A percentile compares a stretch with the other conserved stretches of the same genome.
Evolutionary conservation across 2,797 vertebrate genomes (phyloP).

Genomic region (Pangasius krempfi): DNA sequence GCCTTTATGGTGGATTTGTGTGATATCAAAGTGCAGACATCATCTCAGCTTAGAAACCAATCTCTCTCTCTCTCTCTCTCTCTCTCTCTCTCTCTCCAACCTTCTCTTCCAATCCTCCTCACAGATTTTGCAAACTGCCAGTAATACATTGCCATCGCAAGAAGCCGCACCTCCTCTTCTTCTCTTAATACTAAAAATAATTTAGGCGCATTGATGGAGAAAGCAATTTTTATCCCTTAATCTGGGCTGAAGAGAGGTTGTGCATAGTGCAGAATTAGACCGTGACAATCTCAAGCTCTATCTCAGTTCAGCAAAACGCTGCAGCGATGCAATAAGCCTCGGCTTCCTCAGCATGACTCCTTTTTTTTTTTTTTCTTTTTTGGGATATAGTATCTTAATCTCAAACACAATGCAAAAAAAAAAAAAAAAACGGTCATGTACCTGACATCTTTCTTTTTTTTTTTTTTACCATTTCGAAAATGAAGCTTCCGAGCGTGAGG

Average conservation of each 20-base stretch:
- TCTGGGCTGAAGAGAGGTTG: constrained; percentile 58
- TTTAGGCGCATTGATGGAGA: constrained; percentile 61
- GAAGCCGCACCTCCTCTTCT: constrained; percentile 44
- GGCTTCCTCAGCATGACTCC: background rate
- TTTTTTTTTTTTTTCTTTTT: background rate
- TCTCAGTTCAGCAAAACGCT: constrained; percentile 60
- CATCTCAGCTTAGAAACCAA: constrained; percentile 37
- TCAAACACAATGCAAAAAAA: background rate
- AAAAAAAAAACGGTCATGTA: background rate
- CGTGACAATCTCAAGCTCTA: constrained; percentile 69
- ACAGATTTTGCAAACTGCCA: constrained; percentile 69
- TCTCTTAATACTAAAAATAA: constrained; percentile 73
- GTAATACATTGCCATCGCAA: constrained; percentile 66
- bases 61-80: background rate
- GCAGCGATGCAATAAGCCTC: constrained; percentile 63
- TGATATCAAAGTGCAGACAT: constrained; percentile 41
- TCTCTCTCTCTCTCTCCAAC: constrained; percentile 61
- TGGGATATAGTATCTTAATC: background rate
- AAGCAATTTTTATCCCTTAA: constrained; percentile 62
- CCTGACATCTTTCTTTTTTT: background rate
- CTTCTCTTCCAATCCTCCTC: constrained; percentile 63
- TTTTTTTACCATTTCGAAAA: background rate
- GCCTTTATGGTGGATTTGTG: constrained; percentile 23
- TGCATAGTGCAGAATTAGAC: constrained; percentile 69
- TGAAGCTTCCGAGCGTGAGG: background rate